These are phyloP conservation scores for Spizella passerina DNA, from an alignment of 2,797 vertebrate genomes.

Conservation along the genomic window DNA sequence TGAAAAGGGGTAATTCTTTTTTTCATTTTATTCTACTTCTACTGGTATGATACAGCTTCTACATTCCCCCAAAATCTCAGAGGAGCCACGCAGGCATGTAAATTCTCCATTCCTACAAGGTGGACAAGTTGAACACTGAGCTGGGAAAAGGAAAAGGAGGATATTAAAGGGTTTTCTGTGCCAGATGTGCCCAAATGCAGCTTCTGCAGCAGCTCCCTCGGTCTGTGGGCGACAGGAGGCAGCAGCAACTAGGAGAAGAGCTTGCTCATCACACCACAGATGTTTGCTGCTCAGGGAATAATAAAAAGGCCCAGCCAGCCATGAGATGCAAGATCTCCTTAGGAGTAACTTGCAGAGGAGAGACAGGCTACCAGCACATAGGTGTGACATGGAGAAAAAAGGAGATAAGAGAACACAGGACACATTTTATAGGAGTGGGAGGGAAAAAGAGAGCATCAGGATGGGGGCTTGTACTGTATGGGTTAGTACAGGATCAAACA, in stretches of 20 bases:
- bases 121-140: background rate
- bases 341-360: background rate
- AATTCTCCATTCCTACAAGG: background rate
- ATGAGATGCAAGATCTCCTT: background rate
- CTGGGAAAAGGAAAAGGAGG: background rate
- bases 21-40: background rate
- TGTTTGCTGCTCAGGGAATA: background rate
- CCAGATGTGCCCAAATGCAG: background rate
- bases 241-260: background rate
- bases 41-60: background rate
- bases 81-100: background rate
- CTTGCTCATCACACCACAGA: background rate
- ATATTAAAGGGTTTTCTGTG: background rate
- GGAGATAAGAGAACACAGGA: background rate
- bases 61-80: background rate
- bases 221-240: background rate
- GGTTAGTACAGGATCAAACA: background rate
- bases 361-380: background rate
- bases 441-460: background rate
- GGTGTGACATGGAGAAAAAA: background rate
- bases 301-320: background rate
- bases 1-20: background rate
- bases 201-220: background rate
- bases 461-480: accelerated
- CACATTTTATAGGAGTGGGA: background rate